These are phyloP conservation scores for Zaprionus kolodkinae DNA, from an alignment of 1,140 invertebrate genomes.

Conservation along the genomic window DNA sequence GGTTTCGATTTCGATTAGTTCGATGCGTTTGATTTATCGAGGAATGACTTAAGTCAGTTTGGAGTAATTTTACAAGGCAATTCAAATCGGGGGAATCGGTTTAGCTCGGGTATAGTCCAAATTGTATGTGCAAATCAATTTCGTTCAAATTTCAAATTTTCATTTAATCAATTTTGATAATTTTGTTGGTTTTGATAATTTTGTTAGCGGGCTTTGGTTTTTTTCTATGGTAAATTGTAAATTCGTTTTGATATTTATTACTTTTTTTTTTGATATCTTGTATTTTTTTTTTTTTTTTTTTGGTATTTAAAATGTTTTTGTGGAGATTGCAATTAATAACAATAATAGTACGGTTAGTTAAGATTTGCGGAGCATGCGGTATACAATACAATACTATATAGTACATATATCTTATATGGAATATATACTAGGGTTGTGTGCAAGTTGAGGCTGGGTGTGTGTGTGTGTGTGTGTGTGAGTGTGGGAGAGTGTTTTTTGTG, in stretches of 20 bases:
- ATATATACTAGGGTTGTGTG: not conserved
- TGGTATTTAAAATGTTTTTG: slow-evolving; percentile 31
- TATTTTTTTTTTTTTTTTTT: not conserved
- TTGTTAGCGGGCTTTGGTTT: slow-evolving; percentile 26
- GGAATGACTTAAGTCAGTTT: slow-evolving; percentile 2
- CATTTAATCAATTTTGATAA: slow-evolving; percentile 52
- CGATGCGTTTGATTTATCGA: slow-evolving; percentile 3
- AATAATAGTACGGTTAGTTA: slow-evolving; percentile 1
- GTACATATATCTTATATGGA: not conserved
- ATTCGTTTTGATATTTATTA: slow-evolving; percentile 25
- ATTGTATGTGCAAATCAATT: slow-evolving; percentile 41
- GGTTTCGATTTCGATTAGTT: slow-evolving; percentile 3
- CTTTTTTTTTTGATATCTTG: slow-evolving; percentile 41
- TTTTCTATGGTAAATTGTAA: slow-evolving; percentile 3
- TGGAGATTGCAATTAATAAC: slow-evolving; percentile 14
- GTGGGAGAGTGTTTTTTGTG: not conserved
- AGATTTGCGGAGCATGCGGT: slow-evolving; percentile 22
- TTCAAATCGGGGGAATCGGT: slow-evolving; percentile 32
- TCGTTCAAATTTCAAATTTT: slow-evolving; percentile 58
- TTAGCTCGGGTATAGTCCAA: slow-evolving; percentile 47
- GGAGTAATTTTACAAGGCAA: slow-evolving; percentile 9
- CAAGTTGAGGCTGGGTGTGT: not conserved
- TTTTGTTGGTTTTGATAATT: slow-evolving; percentile 34
- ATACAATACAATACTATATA: not conserved
- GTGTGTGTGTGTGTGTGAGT: slow-evolving; percentile 18